phyloP scores from a whole-genome alignment of 2,113 vertebrate species.

The Grammatotria lemairii region DNA sequence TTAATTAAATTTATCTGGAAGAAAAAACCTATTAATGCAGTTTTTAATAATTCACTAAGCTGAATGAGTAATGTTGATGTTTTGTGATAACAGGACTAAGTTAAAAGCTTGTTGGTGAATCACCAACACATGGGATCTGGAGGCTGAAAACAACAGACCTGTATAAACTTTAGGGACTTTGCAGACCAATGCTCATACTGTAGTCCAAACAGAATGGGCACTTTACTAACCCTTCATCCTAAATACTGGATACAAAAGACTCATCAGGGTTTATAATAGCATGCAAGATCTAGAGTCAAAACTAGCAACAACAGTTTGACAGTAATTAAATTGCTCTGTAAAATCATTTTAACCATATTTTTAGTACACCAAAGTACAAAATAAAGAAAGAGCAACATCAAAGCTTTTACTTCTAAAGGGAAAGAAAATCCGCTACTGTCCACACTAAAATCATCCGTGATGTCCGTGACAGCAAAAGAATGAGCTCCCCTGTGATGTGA shows the following conservation, averaged over 20 bases:
- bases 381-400: background rate
- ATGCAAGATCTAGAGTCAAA: background rate
- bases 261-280: background rate
- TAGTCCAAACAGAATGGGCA: background rate
- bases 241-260: background rate
- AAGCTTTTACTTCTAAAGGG: background rate
- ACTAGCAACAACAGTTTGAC: background rate
- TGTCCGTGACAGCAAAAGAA: constrained; percentile 8
- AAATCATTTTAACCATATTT: background rate
- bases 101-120: background rate
- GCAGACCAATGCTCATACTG: background rate
- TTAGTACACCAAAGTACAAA: background rate
- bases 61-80: background rate
- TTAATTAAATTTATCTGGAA: background rate
- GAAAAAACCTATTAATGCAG: background rate
- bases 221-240: background rate
- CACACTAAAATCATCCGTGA: background rate
- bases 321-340: background rate
- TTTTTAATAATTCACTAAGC: background rate
- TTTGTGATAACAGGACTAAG: background rate
- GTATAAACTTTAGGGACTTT: background rate
- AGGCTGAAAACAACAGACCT: background rate
- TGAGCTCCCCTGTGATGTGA: background rate
- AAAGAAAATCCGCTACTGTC: background rate
- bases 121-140: background rate